phyloP scores from a whole-genome alignment of 2,888 invertebrate species.

The Cerceris rybyensis region DNA sequence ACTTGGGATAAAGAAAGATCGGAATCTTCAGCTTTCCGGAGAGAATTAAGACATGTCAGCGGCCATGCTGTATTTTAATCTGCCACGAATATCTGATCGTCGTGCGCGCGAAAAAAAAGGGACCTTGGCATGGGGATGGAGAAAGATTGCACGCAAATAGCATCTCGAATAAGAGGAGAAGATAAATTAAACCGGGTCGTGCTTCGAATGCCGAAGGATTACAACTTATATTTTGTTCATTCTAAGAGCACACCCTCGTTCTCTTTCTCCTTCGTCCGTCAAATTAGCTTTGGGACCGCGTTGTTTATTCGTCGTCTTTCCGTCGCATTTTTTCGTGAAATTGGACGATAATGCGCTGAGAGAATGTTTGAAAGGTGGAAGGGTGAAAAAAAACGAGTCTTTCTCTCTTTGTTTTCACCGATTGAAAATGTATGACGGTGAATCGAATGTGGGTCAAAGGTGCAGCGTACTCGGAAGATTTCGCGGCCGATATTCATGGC shows the following conservation, averaged over 20 bases:
- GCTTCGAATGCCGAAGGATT: slow-evolving; percentile 22
- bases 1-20: neutral
- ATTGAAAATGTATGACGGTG: slow-evolving; percentile 29
- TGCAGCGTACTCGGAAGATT: slow-evolving; percentile 13
- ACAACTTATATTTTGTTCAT: neutral
- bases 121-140: neutral
- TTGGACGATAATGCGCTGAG: slow-evolving; percentile 8
- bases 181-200: slow-evolving; percentile 23
- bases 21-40: slow-evolving; percentile 19
- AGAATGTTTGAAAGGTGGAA: too few species aligned
- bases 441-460: slow-evolving; percentile 25
- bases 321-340: neutral
- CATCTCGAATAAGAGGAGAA: slow-evolving; percentile 29
- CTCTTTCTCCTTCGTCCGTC: slow-evolving; percentile 55
- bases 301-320: neutral
- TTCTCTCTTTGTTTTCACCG: slow-evolving; percentile 8
- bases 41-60: slow-evolving; percentile 38
- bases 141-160: slow-evolving; percentile 13
- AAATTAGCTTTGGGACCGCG: slow-evolving; percentile 38
- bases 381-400: slow-evolving; percentile 5
- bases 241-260: slow-evolving; percentile 24
- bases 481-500: slow-evolving; percentile 12
- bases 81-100: neutral
- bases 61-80: slow-evolving; percentile 17
- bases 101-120: neutral